Evolutionary conservation across 2,797 vertebrate genomes (phyloP).

Genomic region (Margarornis squamiger): DNA sequence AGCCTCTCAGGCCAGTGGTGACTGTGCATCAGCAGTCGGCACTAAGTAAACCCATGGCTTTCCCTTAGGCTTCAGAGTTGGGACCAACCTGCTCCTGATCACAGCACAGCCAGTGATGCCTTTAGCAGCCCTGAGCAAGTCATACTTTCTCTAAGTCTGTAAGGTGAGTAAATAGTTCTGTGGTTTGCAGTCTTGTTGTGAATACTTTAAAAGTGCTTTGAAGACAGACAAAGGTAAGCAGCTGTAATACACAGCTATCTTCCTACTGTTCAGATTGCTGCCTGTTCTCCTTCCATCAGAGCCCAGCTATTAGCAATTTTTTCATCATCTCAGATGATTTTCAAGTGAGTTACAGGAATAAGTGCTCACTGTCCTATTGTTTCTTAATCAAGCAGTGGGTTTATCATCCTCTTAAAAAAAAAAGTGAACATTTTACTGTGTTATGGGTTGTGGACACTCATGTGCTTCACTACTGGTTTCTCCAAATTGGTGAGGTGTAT

Average conservation of each 20-base stretch:
- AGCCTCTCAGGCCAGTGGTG: background rate
- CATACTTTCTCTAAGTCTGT: background rate
- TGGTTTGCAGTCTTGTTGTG: background rate
- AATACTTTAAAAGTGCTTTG: background rate
- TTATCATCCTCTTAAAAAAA: background rate
- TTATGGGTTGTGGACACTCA: background rate
- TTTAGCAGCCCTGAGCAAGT: background rate
- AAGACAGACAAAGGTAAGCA: background rate
- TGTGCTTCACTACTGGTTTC: background rate
- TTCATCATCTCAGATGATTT: background rate
- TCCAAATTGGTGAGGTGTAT: background rate
- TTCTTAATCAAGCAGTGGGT: background rate
- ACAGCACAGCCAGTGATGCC: background rate
- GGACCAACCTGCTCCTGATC: background rate
- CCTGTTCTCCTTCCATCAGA: background rate
- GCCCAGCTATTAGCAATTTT: background rate
- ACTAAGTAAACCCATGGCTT: background rate
- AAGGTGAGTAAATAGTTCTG: background rate
- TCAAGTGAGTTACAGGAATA: background rate
- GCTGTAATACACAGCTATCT: background rate
- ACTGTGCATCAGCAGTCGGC: fast-evolving
- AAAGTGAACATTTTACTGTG: background rate
- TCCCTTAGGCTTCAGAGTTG: background rate
- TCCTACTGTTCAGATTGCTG: background rate
- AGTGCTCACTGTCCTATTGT: background rate